A percentile compares a stretch with the other conserved stretches of the same genome.
These are phyloP conservation scores for Lophotriccus pileatus DNA, from an alignment of 2,797 vertebrate genomes.

Conservation along the genomic window DNA sequence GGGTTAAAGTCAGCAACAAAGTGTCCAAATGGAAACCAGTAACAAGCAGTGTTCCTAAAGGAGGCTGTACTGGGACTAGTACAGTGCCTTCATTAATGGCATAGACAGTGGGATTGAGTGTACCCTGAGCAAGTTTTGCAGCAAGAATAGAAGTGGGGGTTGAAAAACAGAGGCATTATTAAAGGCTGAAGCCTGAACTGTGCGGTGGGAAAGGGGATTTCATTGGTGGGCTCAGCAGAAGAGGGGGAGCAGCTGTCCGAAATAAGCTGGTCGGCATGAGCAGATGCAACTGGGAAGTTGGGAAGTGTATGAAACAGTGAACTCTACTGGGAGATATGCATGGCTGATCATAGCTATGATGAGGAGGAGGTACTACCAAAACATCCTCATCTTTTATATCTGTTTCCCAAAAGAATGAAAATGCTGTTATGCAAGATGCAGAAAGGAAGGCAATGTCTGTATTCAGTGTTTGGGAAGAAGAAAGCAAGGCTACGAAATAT, in stretches of 20 bases:
- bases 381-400: background rate
- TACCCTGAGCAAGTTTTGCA: background rate
- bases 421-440: background rate
- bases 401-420: background rate
- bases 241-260: background rate
- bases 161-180: background rate
- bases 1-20: background rate
- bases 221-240: background rate
- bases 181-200: background rate
- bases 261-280: background rate
- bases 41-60: background rate
- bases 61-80: background rate
- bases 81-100: background rate
- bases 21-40: background rate
- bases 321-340: background rate
- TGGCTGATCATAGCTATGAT: background rate
- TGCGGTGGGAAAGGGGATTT: background rate
- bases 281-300: background rate
- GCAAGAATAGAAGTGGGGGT: background rate
- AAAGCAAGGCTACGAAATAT: background rate
- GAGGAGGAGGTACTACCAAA: background rate
- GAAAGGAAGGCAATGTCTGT: background rate
- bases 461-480: background rate
- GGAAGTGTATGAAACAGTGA: background rate
- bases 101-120: background rate